Evolutionary conservation across 2,888 invertebrate species (phyloP), one percentile per base, ranked within the genome.

Genomic region (Agrenia bidenticulata): DNA sequence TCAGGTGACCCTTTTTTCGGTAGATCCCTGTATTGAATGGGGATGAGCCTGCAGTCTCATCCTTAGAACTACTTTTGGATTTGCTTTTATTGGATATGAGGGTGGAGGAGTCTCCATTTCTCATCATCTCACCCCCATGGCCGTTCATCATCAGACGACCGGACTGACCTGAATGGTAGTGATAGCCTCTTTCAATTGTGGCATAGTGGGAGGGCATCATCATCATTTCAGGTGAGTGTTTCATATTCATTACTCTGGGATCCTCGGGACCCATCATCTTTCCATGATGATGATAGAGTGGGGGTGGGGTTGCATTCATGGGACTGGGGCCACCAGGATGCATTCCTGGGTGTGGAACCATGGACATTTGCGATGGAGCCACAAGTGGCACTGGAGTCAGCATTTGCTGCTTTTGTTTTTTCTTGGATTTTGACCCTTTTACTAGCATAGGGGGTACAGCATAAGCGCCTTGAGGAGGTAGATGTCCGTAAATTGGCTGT

Each of bases 1-100:
- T 94, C 73, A 94, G 81, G 78, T 94, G 94, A 0, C 94, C 94
- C 78, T 94, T 93, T 78, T 92, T 89, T 77, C 91, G 84, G 79
- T 94, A 94, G 70, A 94, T 93, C n/a, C 89, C 90, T 0, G 89
- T 89, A 58, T 92, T 86, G 77, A 86, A 87, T 11, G 86, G 85
- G 45, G 86, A 86, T 39, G 86, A 86, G 13, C 74, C 77, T n/a
- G 56, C 53, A 1, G 64, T 59, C 13, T 68, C 69, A 21, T 69
- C 67, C 54, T 70, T 73, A n/a, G 73, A 74, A 59, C 72, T 74
- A 41, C 67, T 68, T 60, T 72, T 76, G 21, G 70, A 71, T 55
- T 72, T 75, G 71, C 76, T 76, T 56, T 76, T 76, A 61, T 71
- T 75, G 54, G 75, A 75, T 41, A 50, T 56, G 63, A 75, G 69